Evolutionary conservation across 2,113 vertebrate species (phyloP).

Genomic region (Tetrax tetrax): DNA sequence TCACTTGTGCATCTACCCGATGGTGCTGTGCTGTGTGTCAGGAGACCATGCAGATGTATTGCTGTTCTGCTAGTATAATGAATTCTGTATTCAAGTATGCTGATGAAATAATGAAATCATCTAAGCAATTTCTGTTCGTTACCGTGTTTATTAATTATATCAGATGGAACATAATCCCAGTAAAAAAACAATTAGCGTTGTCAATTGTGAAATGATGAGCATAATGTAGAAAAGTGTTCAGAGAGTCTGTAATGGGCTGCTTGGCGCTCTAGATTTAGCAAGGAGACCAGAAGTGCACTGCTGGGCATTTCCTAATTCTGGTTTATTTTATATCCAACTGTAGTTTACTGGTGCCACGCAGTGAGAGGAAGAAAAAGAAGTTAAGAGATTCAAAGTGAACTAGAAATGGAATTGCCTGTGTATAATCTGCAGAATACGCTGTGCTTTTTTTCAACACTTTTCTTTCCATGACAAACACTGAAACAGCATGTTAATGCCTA

Average conservation of each 20-base stretch:
- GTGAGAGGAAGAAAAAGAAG: conserved; percentile 27
- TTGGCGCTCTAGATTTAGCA: not conserved
- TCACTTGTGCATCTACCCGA: conserved; percentile 44
- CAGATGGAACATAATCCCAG: conserved; percentile 52
- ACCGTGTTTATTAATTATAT: conserved; percentile 59
- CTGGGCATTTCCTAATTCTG: conserved; percentile 34
- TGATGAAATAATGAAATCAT: conserved; percentile 61
- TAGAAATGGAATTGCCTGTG: conserved; percentile 63
- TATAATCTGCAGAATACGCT: conserved; percentile 66
- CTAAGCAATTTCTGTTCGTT: conserved; percentile 60
- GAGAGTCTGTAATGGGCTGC: conserved; percentile 15
- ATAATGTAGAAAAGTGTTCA: conserved; percentile 3
- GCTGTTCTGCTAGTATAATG: conserved; percentile 56
- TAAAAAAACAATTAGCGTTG: not conserved
- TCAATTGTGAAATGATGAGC: conserved; percentile 44
- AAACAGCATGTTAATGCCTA: conserved; percentile 81
- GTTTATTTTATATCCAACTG: conserved; percentile 35
- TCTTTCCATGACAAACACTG: conserved; percentile 75
- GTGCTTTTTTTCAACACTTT: conserved; percentile 74
- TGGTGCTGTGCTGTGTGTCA: conserved; percentile 73
- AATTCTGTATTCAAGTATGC: conserved; percentile 64
- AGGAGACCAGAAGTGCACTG: conserved; percentile 36
- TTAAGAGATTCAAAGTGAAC: conserved; percentile 39
- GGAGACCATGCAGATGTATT: conserved; percentile 66
- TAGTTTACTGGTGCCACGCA: conserved; percentile 51